These are phyloP conservation scores for Drosophila lini DNA, from an alignment of 1,140 invertebrate genomes.

Conservation along the genomic window DNA sequence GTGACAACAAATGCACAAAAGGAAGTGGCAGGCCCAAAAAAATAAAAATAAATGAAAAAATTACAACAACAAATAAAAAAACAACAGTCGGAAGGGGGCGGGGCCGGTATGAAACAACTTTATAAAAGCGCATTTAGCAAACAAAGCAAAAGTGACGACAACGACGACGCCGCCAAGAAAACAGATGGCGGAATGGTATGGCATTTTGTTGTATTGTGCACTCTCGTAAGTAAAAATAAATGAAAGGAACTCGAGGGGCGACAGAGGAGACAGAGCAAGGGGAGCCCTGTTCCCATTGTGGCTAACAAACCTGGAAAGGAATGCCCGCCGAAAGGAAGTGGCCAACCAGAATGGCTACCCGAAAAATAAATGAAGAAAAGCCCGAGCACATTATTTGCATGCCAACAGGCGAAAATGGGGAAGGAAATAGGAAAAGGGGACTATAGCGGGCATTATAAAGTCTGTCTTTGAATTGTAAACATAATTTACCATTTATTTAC, in stretches of 20 bases:
- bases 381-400: conserved; percentile 31
- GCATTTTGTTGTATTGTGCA: conserved; percentile 65
- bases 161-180: conserved; percentile 46
- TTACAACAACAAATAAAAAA: not conserved
- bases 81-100: conserved; percentile 17
- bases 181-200: conserved; percentile 75
- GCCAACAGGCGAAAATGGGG: conserved; percentile 35
- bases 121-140: conserved; percentile 79
- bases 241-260: conserved; percentile 17
- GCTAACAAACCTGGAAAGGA: conserved; percentile 60
- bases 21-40: conserved; percentile 62
- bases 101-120: conserved; percentile 45
- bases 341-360: conserved; percentile 30
- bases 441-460: not conserved
- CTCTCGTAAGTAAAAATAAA: conserved; percentile 35
- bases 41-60: conserved; percentile 7
- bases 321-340: conserved; percentile 65
- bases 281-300: conserved; percentile 55
- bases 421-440: not conserved
- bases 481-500: conserved; percentile 22
- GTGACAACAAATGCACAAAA: conserved; percentile 66
- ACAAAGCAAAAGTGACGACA: conserved; percentile 71
- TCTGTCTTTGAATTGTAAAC: conserved; percentile 36
- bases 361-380: conserved; percentile 23
- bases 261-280: not conserved